Evolutionary conservation across 2,888 invertebrate species (phyloP).

Genomic region (Uloborus plumipes): DNA sequence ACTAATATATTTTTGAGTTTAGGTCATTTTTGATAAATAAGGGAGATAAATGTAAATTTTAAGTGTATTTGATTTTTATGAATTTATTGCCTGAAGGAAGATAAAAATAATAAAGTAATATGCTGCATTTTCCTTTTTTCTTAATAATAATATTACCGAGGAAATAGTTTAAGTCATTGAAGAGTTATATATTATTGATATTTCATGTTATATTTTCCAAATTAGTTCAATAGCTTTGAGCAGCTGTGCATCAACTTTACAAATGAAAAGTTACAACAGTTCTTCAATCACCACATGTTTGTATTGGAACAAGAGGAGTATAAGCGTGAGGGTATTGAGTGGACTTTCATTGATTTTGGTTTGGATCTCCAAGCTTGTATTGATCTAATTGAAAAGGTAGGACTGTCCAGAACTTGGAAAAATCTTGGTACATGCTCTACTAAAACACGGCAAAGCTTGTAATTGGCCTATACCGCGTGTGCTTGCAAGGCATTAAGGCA

Average conservation of each 20-base stretch:
- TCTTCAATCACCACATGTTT: constrained; percentile 99
- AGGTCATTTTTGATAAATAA: neutral
- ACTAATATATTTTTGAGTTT: neutral
- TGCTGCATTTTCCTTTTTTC: no score
- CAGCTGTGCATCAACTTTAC: constrained; percentile 99
- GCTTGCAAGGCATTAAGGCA: neutral
- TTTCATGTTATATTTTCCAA: constrained; percentile 18
- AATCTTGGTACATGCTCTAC: no score
- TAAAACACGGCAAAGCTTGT: neutral
- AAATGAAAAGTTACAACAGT: constrained; percentile 99
- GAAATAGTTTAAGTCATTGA: constrained; percentile 91
- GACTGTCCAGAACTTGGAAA: constrained; percentile 62
- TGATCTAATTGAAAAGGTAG: constrained; percentile 97
- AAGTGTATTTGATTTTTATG: no score
- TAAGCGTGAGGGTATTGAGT: constrained; percentile 95
- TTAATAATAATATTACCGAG: no score
- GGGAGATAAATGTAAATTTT: neutral
- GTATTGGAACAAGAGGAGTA: constrained; percentile 99
- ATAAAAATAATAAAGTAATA: no score
- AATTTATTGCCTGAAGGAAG: no score
- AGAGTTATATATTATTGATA: neutral
- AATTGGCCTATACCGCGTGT: neutral
- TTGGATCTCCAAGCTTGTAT: constrained; percentile 99
- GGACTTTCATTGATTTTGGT: constrained; percentile 99
- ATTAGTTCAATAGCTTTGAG: constrained; percentile 96